phyloP scores from a whole-genome alignment of 2,797 vertebrate species.

The Sebastes vulpes region DNA sequence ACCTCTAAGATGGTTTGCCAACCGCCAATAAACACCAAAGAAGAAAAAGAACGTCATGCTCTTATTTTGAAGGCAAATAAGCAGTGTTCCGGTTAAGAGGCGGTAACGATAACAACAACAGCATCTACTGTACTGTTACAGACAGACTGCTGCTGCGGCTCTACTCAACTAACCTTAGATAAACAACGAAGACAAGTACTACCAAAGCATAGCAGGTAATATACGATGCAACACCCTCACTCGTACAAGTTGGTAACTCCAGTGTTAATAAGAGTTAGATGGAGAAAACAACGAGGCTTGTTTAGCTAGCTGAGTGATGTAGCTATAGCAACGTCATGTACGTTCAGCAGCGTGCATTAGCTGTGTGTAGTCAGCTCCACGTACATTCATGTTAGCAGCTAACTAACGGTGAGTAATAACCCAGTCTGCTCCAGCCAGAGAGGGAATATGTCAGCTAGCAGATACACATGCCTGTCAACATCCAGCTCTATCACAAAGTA shows the following conservation, averaged over 20 bases:
- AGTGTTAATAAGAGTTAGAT: accelerated
- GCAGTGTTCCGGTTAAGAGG: conserved; percentile 3
- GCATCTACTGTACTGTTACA: neutral
- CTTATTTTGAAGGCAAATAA: conserved; percentile 38
- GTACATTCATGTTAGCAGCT: neutral
- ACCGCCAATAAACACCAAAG: too few relatives aligned
- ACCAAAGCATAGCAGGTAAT: conserved; percentile 12
- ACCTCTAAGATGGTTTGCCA: too few relatives aligned
- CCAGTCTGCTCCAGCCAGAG: neutral
- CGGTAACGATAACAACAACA: conserved; percentile 8
- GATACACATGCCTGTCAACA: neutral
- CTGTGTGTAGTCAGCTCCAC: neutral
- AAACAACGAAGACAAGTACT: neutral
- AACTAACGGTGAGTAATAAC: neutral
- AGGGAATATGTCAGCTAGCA: neutral
- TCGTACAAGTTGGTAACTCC: too few relatives aligned
- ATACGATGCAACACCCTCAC: accelerated
- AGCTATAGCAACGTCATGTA: neutral
- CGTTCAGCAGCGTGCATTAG: too few relatives aligned
- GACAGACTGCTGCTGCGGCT: neutral
- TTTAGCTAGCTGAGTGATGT: neutral
- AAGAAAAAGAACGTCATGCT: neutral
- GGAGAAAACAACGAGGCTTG: neutral
- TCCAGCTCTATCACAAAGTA: accelerated
- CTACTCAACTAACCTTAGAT: neutral